Conservation (phyloP, 2,797 vertebrate species). For the Eleutherodactylus coqui region DNA sequence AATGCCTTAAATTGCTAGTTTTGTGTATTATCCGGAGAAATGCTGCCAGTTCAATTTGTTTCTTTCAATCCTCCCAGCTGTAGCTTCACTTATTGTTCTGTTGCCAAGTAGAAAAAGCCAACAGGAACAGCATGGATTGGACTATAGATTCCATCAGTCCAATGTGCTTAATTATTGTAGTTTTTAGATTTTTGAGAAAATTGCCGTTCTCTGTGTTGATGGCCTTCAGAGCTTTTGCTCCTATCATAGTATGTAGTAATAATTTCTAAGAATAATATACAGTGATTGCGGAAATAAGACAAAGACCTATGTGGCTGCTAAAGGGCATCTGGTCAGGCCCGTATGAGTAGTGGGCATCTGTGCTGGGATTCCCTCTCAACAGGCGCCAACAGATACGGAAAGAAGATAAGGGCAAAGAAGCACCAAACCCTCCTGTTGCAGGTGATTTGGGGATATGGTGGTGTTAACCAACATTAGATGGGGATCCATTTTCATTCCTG, state of each 20-base stretch:
- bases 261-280: background rate
- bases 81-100: conserved; percentile 34
- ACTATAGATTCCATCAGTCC: background rate
- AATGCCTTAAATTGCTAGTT: conserved; percentile 45
- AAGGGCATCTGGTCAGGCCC: too few species aligned
- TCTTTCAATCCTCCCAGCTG: conserved; percentile 44
- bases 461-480: background rate
- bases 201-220: background rate
- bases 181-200: background rate
- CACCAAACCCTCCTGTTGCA: background rate
- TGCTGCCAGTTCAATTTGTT: conserved; percentile 43
- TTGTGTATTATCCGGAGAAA: conserved; percentile 45
- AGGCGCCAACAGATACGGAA: background rate
- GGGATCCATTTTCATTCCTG: background rate
- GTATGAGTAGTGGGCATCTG: too few species aligned
- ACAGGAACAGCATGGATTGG: background rate
- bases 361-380: too few species aligned
- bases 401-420: background rate
- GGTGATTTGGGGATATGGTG: background rate
- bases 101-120: conserved; percentile 37
- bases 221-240: background rate
- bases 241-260: background rate
- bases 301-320: background rate
- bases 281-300: background rate
- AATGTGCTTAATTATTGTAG: background rate